Base-by-base conservation (phyloP, 2,888 invertebrate species). In the Acanthosepion lycidas region DNA sequence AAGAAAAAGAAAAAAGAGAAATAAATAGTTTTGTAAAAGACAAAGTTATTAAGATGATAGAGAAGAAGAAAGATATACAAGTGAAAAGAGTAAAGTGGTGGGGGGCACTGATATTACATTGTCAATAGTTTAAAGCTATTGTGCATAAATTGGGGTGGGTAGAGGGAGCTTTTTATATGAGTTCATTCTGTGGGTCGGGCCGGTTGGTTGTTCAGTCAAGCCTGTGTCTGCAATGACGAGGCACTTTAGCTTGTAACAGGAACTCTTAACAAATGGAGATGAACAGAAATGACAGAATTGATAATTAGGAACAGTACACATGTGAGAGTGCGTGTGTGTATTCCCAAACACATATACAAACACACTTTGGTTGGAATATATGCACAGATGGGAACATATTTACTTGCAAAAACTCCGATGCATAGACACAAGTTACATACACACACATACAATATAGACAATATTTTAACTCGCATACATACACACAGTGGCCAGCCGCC, bases 201-300 rank as follows among this genome's bases (percentile, higher is more conserved):
- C 78, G 15, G n/a, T n/a, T n/a, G n/a, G 78, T 78, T 78, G 78
- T 78, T 78, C 78, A 33, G 78, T n/a, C 78, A 18, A n/a, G 78
- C 78, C 78, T 12, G 78, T 78, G 78, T 78, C 78, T 78, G n/a
- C 78, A 78, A 78, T 78, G 33, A n/a, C 15, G 33, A 78, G 78
- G 9, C 78, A 78, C 78, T 78, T 78, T 78, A 78, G 78, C 78
- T 78, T 78, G 78, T 78, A 78, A 78, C 78, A 78, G 33, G 78
- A 78, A 78, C 78, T n/a, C 78, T 78, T 78, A 78, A 78, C 78
- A 78, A 78, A 78, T 78, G 78, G 78, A 78, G 78, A 78, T 78
- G 78, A 78, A 78, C n/a, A 78, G 78, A 78, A 78, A 78, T 78
- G 78, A 78, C 78, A 78, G 78, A 78, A n/a, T 78, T 78, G 78